A percentile compares a stretch with the other conserved stretches of the same genome.
These are phyloP conservation scores for Otolemur garnettii DNA, from an alignment of 2,113 vertebrate genomes.

Conservation along the genomic window DNA sequence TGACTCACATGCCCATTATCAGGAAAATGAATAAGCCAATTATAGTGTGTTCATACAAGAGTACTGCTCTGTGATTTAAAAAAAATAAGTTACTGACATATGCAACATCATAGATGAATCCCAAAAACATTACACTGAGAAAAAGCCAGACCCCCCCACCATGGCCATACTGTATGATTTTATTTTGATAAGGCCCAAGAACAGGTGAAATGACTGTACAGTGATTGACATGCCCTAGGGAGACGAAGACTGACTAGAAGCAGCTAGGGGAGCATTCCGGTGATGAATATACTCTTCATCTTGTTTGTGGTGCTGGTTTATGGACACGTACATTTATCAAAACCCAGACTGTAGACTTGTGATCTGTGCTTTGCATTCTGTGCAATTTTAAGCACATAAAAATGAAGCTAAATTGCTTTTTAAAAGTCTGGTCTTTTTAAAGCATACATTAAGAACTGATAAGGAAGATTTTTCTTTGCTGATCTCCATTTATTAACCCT, in stretches of 20 bases:
- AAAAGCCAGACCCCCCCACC: background rate
- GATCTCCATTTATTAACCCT: background rate
- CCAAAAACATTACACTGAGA: background rate
- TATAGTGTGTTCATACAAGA: background rate
- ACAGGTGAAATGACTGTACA: background rate
- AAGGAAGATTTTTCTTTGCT: constrained; percentile 2
- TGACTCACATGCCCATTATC: background rate
- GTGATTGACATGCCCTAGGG: background rate
- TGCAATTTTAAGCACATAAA: constrained; percentile 41
- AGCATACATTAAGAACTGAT: background rate
- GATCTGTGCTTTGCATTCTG: background rate
- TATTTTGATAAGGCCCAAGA: constrained; percentile 44
- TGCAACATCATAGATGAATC: background rate
- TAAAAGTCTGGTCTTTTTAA: constrained; percentile 15
- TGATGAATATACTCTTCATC: background rate
- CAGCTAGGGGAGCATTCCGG: background rate
- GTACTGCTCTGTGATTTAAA: background rate
- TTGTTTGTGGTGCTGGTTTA: background rate
- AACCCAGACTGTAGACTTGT: constrained; percentile 17
- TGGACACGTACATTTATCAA: constrained; percentile 40
- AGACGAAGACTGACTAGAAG: background rate
- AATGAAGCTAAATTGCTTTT: constrained; percentile 38
- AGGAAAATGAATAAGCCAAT: background rate
- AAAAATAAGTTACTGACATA: background rate
- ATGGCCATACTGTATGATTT: background rate